Evolutionary conservation across 2,888 invertebrate genomes (phyloP).

Genomic region (Galerucella nymphaeae): DNA sequence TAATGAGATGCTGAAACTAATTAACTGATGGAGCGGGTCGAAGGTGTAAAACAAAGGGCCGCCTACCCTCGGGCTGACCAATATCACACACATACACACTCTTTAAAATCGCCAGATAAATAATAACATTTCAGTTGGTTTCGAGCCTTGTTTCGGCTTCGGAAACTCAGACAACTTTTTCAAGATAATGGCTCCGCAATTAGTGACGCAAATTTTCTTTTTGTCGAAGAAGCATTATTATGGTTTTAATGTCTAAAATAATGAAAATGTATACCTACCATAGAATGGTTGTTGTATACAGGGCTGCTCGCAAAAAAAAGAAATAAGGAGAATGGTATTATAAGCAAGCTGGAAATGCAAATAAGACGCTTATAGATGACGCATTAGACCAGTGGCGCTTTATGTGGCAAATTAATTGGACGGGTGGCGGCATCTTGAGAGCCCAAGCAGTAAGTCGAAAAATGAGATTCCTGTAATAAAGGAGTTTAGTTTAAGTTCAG

Average conservation of each 20-base stretch:
- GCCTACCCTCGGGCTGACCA: slow-evolving; percentile 56
- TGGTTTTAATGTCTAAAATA: neutral
- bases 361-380: too few relatives aligned
- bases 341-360: too few relatives aligned
- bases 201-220: neutral
- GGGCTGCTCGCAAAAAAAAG: too few relatives aligned
- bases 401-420: too few relatives aligned
- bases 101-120: slow-evolving; percentile 25
- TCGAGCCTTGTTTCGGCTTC: neutral
- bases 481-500: too few relatives aligned
- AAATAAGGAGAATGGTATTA: too few relatives aligned
- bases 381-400: too few relatives aligned
- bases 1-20: slow-evolving; percentile 69
- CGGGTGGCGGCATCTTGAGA: too few relatives aligned
- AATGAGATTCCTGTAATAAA: too few relatives aligned
- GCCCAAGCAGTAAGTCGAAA: too few relatives aligned
- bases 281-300: too few relatives aligned
- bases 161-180: neutral
- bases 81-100: slow-evolving; percentile 32
- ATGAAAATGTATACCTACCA: too few relatives aligned
- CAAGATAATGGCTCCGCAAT: neutral
- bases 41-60: slow-evolving; percentile 68
- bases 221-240: neutral
- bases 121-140: slow-evolving; percentile 16
- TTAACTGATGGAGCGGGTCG: slow-evolving; percentile 65